These are phyloP conservation scores for Cyphomyrus plagiostoma DNA, from an alignment of 2,113 vertebrate genomes.

Conservation along the genomic window DNA sequence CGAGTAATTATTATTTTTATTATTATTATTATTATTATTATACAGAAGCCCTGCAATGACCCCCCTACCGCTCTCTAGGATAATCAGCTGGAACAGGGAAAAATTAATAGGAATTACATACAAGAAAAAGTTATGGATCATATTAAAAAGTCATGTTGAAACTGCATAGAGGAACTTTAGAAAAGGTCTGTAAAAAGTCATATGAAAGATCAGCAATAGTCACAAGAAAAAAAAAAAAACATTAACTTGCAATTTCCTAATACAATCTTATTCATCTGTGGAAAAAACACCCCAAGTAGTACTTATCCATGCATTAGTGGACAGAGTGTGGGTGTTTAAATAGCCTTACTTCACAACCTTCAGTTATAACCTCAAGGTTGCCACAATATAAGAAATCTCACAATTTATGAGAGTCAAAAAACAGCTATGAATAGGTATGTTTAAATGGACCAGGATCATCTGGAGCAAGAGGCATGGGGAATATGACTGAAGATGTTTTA, in stretches of 20 bases:
- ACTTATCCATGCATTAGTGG: constrained; percentile 9
- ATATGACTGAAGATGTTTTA: background rate
- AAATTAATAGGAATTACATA: background rate
- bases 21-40: background rate
- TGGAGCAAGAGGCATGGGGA: background rate
- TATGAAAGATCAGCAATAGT: background rate
- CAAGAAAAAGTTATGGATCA: background rate
- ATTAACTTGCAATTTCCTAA: background rate
- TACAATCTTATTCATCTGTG: background rate
- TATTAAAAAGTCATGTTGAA: background rate
- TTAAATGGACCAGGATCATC: background rate
- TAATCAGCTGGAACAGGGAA: background rate
- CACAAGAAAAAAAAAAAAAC: background rate
- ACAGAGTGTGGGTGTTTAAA: constrained; percentile 14
- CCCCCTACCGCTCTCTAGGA: background rate
- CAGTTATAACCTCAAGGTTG: constrained; percentile 6
- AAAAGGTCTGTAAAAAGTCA: background rate
- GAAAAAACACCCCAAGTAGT: background rate
- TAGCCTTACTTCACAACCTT: constrained; percentile 8
- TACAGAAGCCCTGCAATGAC: background rate
- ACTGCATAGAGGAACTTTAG: background rate
- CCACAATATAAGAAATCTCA: background rate
- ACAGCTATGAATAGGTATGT: background rate
- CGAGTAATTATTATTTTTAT: background rate
- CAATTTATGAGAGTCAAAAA: background rate